Base-by-base conservation (phyloP, 1,140 invertebrate genomes). In the Heliothis subflexa region DNA sequence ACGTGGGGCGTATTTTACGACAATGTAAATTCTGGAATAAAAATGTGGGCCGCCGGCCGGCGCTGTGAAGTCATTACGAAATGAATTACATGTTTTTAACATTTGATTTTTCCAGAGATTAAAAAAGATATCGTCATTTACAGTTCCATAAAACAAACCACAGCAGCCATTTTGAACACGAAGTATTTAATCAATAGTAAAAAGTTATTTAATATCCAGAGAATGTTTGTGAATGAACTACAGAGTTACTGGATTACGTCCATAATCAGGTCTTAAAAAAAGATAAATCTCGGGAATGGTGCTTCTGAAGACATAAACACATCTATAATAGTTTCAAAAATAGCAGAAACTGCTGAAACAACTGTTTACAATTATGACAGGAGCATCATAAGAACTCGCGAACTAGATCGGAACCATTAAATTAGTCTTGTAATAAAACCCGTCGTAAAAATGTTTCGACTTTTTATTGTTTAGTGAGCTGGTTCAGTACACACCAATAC, bases 361-460 rank as follows among this genome's bases (percentile, higher is more conserved):
- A 70, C 18, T 70, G 66, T 70, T 52, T 70, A 70, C 21, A 70
- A 52, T 50, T 70, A 70, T 52, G 64, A 52, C 33, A 50, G 4
- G 16, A 16, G 47, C 33, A 40, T 28, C 45, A 62, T 28, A 50
- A 52, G 59, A 75, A 13, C 33, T 7, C 18, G 45, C 12, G 18
- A 75, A 75, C 16, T 21, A 75, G 57, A 75, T 75, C 57, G 47
- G 54, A 64, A 75, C 59, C 45, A 75, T 75, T 52, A 75, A 61
- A 64, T 64, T 59, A 62, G 59, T 62, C 16, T 59, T 47, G 57
- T 21, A 45, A 75, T 75, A 75, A 75, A 75, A 10, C 3, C n/a
- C 47, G 21, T 50, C 57, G 73, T 75, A 62, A 75, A 73, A 64
- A 64, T 75, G 25, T 75, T 52, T 74, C 10, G 47, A 62, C 47